These are phyloP conservation scores for Tokudaia tokunoshimensis DNA, from an alignment of 2,797 vertebrate genomes.

Conservation along the genomic window DNA sequence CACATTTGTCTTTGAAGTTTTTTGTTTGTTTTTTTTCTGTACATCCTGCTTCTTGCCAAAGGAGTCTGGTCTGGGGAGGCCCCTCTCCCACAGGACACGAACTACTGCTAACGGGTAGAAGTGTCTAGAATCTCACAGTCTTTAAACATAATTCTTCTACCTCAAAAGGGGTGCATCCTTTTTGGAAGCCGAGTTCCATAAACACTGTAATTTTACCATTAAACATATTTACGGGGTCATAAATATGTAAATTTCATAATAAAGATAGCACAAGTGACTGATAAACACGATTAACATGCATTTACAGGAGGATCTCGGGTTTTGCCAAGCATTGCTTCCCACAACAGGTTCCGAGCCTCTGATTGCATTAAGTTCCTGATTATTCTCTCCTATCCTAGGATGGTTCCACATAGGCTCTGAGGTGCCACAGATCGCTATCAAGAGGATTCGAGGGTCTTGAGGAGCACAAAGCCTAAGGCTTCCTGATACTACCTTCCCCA, in stretches of 20 bases:
- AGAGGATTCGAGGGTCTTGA: conserved; percentile 80
- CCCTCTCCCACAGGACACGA: neutral
- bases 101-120: conserved; percentile 44
- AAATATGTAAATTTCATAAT: conserved; percentile 88
- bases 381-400: conserved; percentile 81
- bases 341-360: conserved; percentile 83
- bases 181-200: conserved; percentile 76
- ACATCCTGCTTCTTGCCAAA: neutral
- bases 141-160: conserved; percentile 74
- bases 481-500: conserved; percentile 81
- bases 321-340: conserved; percentile 86
- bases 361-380: conserved; percentile 86
- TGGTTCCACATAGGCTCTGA: conserved; percentile 79
- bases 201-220: conserved; percentile 85
- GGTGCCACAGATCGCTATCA: conserved; percentile 68
- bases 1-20: conserved; percentile 11
- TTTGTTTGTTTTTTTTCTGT: neutral
- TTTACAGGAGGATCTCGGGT: conserved; percentile 85
- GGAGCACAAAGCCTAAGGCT: conserved; percentile 76
- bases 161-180: conserved; percentile 74
- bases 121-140: conserved; percentile 65
- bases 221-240: conserved; percentile 86
- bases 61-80: neutral
- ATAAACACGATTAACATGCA: conserved; percentile 87
- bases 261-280: conserved; percentile 83